Evolutionary conservation across 2,113 vertebrate genomes (phyloP), one percentile per base, ranked within the genome.

Genomic region (Circaetus gallicus): DNA sequence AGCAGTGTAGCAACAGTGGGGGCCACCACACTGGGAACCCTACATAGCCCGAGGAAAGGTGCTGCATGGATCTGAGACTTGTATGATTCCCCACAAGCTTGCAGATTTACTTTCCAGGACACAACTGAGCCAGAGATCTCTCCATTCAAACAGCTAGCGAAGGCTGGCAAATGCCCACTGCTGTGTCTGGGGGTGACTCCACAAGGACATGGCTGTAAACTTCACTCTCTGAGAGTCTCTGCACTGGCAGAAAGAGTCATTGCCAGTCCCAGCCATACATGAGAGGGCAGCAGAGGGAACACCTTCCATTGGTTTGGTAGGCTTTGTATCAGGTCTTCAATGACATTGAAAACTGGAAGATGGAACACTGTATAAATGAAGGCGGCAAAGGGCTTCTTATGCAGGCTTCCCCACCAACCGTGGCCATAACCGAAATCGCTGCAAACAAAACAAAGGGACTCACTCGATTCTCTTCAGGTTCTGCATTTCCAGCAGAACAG

Each of bases 391-490:
- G 52, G 16, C 67, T 84, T 70, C 56, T 74, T 36, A 22, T 56
- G 7, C 1, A 52, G 31, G 47, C 34, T 56, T 67, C 53, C 88
- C 47, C 58, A 20, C 43, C 66, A 82, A 2, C 43, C 28, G 20
- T 0, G 9, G 55, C 56, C n/a, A 17, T 7, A 52, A 56, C 36
- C 1, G 1, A 55, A 72, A 29, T 0, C 8, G 1, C 15, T 61
- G 32, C 43, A 47, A 58, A 49, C 15, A 58, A 80, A 81, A 31
- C 32, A 34, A 82, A 85, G 34, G 28, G 36, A 98, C 98, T 97
- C 96, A 99, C 99, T 98, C 95, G 32, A 99, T 94, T 74, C 93
- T 98, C 89, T 95, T 98, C 79, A 99, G 97, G 45, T 96, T 87
- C 10, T 93, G 97, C 98, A 99, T 98, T 38, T 38, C n/a, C 2